These are phyloP conservation scores for Melanotaenia maccullochi DNA, from an alignment of 2,797 vertebrate genomes.

Conservation along the genomic window DNA sequence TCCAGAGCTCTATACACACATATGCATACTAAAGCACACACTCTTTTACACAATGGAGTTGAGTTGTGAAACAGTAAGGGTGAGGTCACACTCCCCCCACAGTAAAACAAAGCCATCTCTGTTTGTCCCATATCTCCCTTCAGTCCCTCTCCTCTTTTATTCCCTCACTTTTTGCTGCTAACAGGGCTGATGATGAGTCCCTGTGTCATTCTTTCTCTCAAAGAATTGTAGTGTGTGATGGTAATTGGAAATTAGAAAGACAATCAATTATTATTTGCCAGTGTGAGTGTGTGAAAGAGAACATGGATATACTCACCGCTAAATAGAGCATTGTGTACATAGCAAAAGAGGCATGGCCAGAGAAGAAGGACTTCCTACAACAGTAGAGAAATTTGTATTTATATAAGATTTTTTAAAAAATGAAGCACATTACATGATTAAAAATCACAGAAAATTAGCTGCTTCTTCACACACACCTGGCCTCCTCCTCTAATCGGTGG, in stretches of 20 bases:
- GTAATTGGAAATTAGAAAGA: conserved; percentile 51
- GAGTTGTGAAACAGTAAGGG: conserved; percentile 64
- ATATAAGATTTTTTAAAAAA: too few relatives aligned
- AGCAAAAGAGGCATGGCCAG: conserved; percentile 79
- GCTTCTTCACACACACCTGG: conserved; percentile 64
- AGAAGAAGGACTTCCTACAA: conserved; percentile 83
- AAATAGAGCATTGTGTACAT: conserved; percentile 82
- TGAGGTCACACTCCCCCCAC: conserved; percentile 72
- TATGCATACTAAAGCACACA: conserved; percentile 28
- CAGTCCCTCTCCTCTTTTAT: conserved; percentile 41
- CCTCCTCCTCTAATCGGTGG: conserved; percentile 63
- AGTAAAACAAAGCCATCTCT: conserved; percentile 75
- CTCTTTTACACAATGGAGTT: conserved; percentile 57
- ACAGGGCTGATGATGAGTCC: conserved; percentile 52
- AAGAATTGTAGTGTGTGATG: conserved; percentile 24
- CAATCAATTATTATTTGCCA: conserved; percentile 24
- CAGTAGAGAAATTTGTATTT: conserved; percentile 22
- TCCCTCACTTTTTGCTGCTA: conserved; percentile 43
- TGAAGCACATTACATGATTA: background rate
- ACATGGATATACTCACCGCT: conserved; percentile 71
- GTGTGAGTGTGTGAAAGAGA: conserved; percentile 6
- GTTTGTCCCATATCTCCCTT: conserved; percentile 65
- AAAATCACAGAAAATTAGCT: background rate
- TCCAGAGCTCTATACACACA: conserved; percentile 8
- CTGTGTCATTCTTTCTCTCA: conserved; percentile 31